These are phyloP conservation scores for Alcedo atthis DNA, from an alignment of 2,797 vertebrate genomes.

Conservation along the genomic window DNA sequence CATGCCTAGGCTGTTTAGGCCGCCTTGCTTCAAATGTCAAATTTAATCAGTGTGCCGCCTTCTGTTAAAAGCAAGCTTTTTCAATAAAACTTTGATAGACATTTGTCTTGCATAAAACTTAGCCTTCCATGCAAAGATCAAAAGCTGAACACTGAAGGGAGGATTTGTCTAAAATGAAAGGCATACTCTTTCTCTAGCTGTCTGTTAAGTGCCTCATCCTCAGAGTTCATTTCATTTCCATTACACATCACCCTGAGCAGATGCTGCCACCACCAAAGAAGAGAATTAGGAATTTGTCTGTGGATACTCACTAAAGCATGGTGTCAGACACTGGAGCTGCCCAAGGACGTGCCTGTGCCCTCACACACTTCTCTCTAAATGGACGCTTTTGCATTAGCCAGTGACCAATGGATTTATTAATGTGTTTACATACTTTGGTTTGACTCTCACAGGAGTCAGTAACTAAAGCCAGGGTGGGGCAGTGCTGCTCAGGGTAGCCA, in stretches of 20 bases:
- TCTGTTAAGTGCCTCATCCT: neutral
- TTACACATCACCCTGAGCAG: neutral
- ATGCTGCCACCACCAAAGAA: neutral
- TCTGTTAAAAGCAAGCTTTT: neutral
- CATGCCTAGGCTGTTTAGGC: neutral
- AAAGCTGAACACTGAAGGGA: slow-evolving; percentile 6
- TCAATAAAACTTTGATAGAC: neutral
- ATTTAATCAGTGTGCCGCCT: neutral
- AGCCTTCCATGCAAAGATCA: slow-evolving; percentile 8
- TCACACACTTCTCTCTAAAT: too few species aligned
- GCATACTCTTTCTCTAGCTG: neutral
- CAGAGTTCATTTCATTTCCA: neutral
- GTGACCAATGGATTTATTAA: fast-evolving
- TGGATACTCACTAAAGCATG: neutral
- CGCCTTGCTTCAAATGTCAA: neutral
- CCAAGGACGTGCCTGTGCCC: fast-evolving
- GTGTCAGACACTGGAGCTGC: neutral
- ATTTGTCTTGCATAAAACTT: neutral
- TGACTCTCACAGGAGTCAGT: neutral
- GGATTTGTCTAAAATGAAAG: slow-evolving; percentile 30
- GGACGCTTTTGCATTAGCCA: neutral
- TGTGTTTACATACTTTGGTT: neutral
- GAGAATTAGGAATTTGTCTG: neutral
- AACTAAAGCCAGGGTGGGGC: neutral
- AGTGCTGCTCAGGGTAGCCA: fast-evolving